Base-by-base conservation (phyloP, 2,113 vertebrate species). In the Bagarius yarrelli region DNA sequence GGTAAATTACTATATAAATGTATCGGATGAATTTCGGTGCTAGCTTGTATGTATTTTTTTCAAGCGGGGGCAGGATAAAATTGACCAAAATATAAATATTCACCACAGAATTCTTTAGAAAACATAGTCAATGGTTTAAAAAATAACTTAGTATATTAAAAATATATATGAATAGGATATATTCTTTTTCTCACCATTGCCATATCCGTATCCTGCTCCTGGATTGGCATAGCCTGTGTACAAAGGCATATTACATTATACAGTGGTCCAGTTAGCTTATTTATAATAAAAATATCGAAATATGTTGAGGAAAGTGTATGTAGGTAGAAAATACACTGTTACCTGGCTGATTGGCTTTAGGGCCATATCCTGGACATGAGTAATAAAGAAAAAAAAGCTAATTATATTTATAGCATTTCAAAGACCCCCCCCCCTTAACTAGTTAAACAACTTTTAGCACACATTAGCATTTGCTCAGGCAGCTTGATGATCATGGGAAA, bases 141-240 rank as follows among this genome's bases (percentile, higher is more conserved):
- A 4, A 40, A 40, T 40, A 8, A 40, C 8, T 4, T 40, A 40
- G n/a, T 40, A 40, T 40, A 40, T 40, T 40, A 40, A 40, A 40
- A 40, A 40, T 4, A 40, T 4, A 40, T 40, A 40, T 40, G 36
- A 23, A 70, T 8, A 25, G 1, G 16, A 69, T 0, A 23, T 40
- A 23, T 36, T 66, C 9, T 27, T 2, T 30, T 36, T 30, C 75
- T 78, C n/a, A 81, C 87, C 84, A 69, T 85, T 77, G 18, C 74
- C 81, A 74, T 81, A 63, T 23, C 83, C 88, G 76, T 79, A 73
- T 25, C 69, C 79, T 16, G 71, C 30, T 4, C n/a, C 71, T 64
- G 81, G 82, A 72, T 82, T 66, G 56, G 36, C 55, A 34, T 88
- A 92, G 82, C 78, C 91, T 92, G 81, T 21, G 61, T 19, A 36